Evolutionary conservation across 2,113 vertebrate genomes (phyloP), one percentile per base, ranked within the genome.

Genomic region (Gadus macrocephalus): DNA sequence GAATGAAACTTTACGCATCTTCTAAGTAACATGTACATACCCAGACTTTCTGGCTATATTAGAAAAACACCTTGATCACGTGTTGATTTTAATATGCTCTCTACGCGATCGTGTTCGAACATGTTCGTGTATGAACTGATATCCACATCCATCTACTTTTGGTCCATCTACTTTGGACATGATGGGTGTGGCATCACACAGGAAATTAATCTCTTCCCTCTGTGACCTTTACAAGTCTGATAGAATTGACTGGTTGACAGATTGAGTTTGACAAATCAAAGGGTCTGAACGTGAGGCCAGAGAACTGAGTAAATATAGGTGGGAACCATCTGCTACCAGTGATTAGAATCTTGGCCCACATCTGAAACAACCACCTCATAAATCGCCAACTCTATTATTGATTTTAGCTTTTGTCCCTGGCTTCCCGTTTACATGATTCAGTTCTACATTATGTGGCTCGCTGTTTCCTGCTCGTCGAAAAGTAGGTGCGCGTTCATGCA

Each of bases 221-320:
- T 15, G 2, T 35, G 65, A 74, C 75, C 73, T 73, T 68, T 71
- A 0, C 65, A 62, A 59, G 75, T 78, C 60, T 42, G 35, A 75
- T 73, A 65, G 49, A 20, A 71, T 49, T 8, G 42, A 55, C 6
- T 19, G 68, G 22, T 66, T 55, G 61, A 53, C 31, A 62, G 59
- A 74, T 60, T 31, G 38, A 72, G 15, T 67, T 11, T 61, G 68
- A 73, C 66, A 68, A 19, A 22, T 16, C 22, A 59, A 12, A 11
- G n/a, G 58, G 55, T 64, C 55, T 69, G 17, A 9, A 61, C 2
- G 66, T 15, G 67, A 61, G 42, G 38, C 66, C 38, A 28, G 25
- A n/a, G 14, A 49, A 53, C 1, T 3, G 55, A 20, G 28, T 59
- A 27, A 63, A 63, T 15, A 15, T 27, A 69, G 27, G 64, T 22